phyloP scores from a whole-genome alignment of 2,797 vertebrate genomes.

The Chelidonichthys spinosus region DNA sequence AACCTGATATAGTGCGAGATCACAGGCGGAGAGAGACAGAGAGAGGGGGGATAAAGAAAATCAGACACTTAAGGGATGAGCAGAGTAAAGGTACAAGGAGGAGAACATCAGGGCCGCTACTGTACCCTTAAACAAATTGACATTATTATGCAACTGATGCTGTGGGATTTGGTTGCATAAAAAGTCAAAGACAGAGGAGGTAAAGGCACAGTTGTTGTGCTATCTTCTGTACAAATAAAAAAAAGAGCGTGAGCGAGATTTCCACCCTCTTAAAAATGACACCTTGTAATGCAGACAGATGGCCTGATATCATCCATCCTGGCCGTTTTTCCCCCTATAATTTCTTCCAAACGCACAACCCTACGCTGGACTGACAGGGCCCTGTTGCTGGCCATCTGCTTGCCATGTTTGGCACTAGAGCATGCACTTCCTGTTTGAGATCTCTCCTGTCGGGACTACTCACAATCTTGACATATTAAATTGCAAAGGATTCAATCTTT shows the following conservation, averaged over 20 bases:
- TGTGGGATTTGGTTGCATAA: constrained; percentile 61
- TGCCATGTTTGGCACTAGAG: constrained; percentile 59
- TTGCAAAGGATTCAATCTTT: not conserved
- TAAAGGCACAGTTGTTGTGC: constrained; percentile 45
- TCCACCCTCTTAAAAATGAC: constrained; percentile 65
- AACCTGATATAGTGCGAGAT: constrained; percentile 29
- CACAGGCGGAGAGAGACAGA: constrained; percentile 6
- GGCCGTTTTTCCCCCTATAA: constrained; percentile 32
- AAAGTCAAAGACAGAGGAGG: constrained; percentile 59
- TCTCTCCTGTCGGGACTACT: constrained; percentile 58
- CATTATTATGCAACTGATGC: constrained; percentile 54
- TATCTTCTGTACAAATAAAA: constrained; percentile 42
- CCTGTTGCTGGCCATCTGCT: constrained; percentile 79
- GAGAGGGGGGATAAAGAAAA: not conserved
- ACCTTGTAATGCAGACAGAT: constrained; percentile 74
- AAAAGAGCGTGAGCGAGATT: constrained; percentile 54
- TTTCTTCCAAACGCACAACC: constrained; percentile 60
- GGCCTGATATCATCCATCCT: constrained; percentile 69
- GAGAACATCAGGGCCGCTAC: constrained; percentile 18
- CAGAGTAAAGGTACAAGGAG: not conserved
- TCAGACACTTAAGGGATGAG: not conserved
- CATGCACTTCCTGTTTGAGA: constrained; percentile 58
- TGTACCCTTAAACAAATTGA: constrained; percentile 26
- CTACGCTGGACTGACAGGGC: constrained; percentile 66
- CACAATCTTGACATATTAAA: constrained; percentile 37